phyloP scores from a whole-genome alignment of 2,113 vertebrate species.

The Myanophis thanlyinensis region DNA sequence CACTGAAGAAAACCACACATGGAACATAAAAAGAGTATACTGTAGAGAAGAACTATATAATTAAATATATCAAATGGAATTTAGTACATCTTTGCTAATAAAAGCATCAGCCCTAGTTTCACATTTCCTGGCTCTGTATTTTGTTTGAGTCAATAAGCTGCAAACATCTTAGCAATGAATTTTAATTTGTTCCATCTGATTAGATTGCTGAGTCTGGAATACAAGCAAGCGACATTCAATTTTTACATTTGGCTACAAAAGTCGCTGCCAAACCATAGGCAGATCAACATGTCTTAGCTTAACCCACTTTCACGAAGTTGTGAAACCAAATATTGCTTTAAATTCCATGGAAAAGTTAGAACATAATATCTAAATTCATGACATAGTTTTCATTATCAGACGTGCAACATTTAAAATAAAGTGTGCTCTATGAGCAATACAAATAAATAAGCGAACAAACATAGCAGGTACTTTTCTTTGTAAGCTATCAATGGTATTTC shows the following conservation, averaged over 20 bases:
- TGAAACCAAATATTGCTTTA: neutral
- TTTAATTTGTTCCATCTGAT: neutral
- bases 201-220: neutral
- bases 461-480: neutral
- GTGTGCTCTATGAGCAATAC: neutral
- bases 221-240: neutral
- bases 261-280: neutral
- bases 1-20: neutral
- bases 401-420: neutral
- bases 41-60: neutral
- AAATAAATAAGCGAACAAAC: neutral
- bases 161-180: neutral
- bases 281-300: neutral
- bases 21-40: neutral
- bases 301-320: neutral
- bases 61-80: neutral
- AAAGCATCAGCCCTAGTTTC: neutral
- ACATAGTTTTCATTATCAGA: neutral
- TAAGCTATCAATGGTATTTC: neutral
- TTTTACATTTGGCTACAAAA: neutral
- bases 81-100: neutral
- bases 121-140: neutral
- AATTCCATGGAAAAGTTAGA: neutral
- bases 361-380: neutral
- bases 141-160: neutral